Evolutionary conservation across 1,140 invertebrate species (phyloP).

Genomic region (Euura saliciscinereae): DNA sequence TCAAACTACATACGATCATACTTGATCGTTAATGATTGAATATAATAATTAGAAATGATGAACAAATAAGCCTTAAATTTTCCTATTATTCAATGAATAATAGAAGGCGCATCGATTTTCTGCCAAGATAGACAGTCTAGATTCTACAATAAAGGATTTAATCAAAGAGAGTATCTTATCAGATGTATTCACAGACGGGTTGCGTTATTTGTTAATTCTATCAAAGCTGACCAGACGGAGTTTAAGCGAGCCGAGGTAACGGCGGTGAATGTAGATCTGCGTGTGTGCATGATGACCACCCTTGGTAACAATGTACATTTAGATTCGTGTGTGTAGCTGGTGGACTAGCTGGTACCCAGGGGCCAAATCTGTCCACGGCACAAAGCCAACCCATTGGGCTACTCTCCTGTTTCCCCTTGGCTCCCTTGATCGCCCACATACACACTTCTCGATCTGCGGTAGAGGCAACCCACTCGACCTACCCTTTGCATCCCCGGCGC

Average conservation of each 20-base stretch:
- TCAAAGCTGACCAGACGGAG: background rate
- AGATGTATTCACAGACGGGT: background rate
- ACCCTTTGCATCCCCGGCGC: background rate
- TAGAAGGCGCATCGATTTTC: too few relatives aligned
- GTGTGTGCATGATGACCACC: too few relatives aligned
- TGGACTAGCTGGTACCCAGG: background rate
- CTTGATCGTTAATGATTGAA: too few relatives aligned
- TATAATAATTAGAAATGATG: too few relatives aligned
- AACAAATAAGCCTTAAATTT: too few relatives aligned
- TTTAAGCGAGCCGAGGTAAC: background rate
- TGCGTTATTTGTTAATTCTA: conserved; percentile 5
- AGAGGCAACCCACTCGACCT: background rate
- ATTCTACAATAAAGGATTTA: too few relatives aligned
- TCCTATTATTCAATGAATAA: too few relatives aligned
- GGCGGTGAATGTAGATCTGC: background rate
- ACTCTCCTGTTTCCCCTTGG: conserved; percentile 2
- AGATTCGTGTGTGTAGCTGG: too few relatives aligned
- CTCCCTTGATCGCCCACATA: background rate
- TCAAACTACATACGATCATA: too few relatives aligned
- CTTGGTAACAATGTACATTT: too few relatives aligned
- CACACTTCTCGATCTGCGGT: background rate
- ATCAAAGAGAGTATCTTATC: background rate
- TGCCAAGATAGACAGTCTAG: too few relatives aligned
- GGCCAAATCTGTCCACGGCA: conserved; percentile 16
- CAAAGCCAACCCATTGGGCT: conserved; percentile 10